Base-by-base conservation (phyloP, 2,888 invertebrate species). In the Limnephilus marmoratus region DNA sequence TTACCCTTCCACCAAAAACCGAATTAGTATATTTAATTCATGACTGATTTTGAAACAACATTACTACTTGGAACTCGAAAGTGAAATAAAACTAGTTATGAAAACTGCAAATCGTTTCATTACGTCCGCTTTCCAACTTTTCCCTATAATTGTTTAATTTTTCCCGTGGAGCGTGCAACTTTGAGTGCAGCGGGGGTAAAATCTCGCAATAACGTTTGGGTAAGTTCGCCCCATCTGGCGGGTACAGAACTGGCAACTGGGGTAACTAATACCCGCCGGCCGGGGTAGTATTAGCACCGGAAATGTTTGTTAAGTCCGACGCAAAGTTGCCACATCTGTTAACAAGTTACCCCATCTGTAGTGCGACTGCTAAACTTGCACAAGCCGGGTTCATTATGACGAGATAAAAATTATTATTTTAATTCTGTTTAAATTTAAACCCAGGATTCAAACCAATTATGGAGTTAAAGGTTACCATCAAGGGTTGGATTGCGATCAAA, bases 321-420 rank as follows among this genome's bases (percentile, higher is more conserved):
- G 29, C 88, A 88, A 86, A 88, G 53, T 88, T 37, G 18, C 53
- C 53, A 34, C 88, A 88, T 88, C 88, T 88, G 88, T 88, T 88
- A 88, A 86, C 41, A 86, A 86, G 41, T 34, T 86, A 15, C 45
- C 45, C 86, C 24, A 24, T n/a, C 68, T 68, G 68, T 68, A 68
- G 53, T 18, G 53, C 68, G 5, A 68, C 68, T 68, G 68, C 68
- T n/a, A 24, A 68, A 68, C 68, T 68, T 68, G 68, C 37, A 24
- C 13, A 37, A 12, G 83, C 37, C 34, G 83, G 12, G 31, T 83
- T 83, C 34, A 83, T 83, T 37, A 83, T 37, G 24, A 37, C 9
- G 68, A 68, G n/a, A 68, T 83, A 83, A 83, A 83, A 83, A 83
- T 83, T 37, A 83, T 83, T 83, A 15, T 18, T 37, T 83, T 37